Evolutionary conservation across 1,140 invertebrate genomes (phyloP), one percentile per base, ranked within the genome.

Genomic region (Pseudomyrmex sp.): DNA sequence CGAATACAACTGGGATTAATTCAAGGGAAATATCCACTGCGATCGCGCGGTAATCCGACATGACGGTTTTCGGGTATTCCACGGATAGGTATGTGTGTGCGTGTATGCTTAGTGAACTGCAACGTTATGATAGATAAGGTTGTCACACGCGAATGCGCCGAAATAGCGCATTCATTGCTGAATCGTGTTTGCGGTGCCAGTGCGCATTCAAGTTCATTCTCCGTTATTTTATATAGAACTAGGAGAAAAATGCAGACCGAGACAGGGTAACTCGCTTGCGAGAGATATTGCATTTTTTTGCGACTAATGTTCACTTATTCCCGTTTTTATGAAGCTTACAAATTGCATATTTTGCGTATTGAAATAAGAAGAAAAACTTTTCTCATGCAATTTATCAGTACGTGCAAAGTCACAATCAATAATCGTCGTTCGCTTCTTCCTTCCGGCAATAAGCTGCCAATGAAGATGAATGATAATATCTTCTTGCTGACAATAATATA

Each of bases 21-120:
- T 72, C 76, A 65, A 58, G 66, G 82, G 82, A 77, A 77, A 77
- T 83, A 77, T 83, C 80, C 77, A 58, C 62, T 12, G 61, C 20
- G 52, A 66, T 77, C 61, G 80, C 61, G 44, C 46, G 20, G 50
- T 77, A 76, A 79, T 66, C 26, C 82, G 56, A 69, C 74, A 77
- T 52, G 73, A 79, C 54, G 52, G 56, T 77, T 69, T 83, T 83
- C 65, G 65, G 18, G 54, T 79, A 69, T 83, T 54, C 74, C 73
- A 54, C 23, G 35, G 5, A 7, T 35, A 35, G 35, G 5, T 35
- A 7, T 35, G 35, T 35, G 35, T 2, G 26, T 5, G 35, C 26
- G 74, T 68, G 73, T 35, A 26, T 18, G 82, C 61, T 44, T 69
- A 76, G 58, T 69, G 48, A 62, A 65, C 79, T 63, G 70, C 48